A percentile compares a stretch with the other conserved stretches of the same genome.
These are phyloP conservation scores for Actenoides hombroni DNA, from an alignment of 2,113 vertebrate species.

Conservation along the genomic window DNA sequence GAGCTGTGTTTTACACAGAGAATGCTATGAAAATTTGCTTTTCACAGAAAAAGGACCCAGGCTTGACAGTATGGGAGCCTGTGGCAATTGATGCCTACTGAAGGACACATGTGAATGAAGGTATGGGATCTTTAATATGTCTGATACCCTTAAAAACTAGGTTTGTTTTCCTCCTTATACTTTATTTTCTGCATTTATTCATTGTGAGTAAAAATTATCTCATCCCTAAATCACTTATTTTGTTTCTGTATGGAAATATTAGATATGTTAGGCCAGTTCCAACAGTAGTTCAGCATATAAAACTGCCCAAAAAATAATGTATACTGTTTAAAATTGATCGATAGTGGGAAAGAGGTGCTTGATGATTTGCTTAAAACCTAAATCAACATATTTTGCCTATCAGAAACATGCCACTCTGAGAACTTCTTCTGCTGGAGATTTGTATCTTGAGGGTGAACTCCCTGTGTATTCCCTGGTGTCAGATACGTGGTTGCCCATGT, in stretches of 20 bases:
- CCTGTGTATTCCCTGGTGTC: background rate
- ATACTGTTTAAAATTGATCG: background rate
- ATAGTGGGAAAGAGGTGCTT: background rate
- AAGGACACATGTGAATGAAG: background rate
- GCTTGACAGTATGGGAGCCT: background rate
- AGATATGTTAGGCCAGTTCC: background rate
- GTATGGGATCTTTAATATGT: background rate
- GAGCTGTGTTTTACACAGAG: background rate
- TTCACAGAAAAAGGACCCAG: background rate
- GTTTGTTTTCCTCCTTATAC: background rate
- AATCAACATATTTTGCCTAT: background rate
- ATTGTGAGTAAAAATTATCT: background rate
- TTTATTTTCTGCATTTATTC: background rate
- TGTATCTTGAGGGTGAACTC: background rate
- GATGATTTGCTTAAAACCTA: background rate
- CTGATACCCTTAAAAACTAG: background rate
- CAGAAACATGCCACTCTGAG: background rate
- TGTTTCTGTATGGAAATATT: background rate
- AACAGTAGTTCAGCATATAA: background rate
- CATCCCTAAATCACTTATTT: background rate
- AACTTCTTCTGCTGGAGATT: background rate
- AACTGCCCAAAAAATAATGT: background rate
- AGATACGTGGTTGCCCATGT: background rate
- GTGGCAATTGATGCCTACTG: background rate
- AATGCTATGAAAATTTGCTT: background rate